Base-by-base conservation (phyloP, 1,140 invertebrate species). In the Ctenoplectra terminalis region DNA sequence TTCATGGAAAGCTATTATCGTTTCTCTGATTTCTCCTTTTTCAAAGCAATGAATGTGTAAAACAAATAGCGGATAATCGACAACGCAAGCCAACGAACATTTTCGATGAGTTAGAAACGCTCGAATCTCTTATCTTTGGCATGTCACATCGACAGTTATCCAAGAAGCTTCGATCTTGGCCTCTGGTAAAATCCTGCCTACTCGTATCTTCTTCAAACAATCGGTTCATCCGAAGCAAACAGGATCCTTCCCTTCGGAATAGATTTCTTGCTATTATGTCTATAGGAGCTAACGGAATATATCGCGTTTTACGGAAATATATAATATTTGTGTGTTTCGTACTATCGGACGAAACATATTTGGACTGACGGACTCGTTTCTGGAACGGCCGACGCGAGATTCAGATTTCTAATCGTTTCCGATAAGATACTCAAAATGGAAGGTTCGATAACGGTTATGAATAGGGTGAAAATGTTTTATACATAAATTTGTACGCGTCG, bases 181-280 rank as follows among this genome's bases (percentile, higher is more conserved):
- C 52, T 50, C 61, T 1, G n/a, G 73, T 43, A 56, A 64, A 75
- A 75, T 29, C 54, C 52, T n/a, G n/a, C 34, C 46, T 52, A n/a
- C 29, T 34, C 40, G 40, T 58, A 77, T 69, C 64, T 34, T 26
- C 52, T 23, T 69, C 43, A 70, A 78, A 78, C 40, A 77, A 69
- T 58, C 64, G 75, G 40, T 23, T 69, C 50, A 11, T 29, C 43
- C 64, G 54, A 50, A 70, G 43, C 52, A 70, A 78, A 69, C 43
- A 43, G n/a, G 15, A 43, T 60, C 54, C 48, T 60, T 40, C n/a
- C 48, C 34, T 54, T 26, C 56, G 48, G 17, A 31, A 54, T 40
- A 31, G 31, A 13, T 37, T 60, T 56, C 20, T 60, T 73, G 40
- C 29, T 26, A 34, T 61, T 48, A 48, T 48, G 29, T 46, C 29